phyloP scores from a whole-genome alignment of 2,113 vertebrate genomes.

The Tringa solitaria region DNA sequence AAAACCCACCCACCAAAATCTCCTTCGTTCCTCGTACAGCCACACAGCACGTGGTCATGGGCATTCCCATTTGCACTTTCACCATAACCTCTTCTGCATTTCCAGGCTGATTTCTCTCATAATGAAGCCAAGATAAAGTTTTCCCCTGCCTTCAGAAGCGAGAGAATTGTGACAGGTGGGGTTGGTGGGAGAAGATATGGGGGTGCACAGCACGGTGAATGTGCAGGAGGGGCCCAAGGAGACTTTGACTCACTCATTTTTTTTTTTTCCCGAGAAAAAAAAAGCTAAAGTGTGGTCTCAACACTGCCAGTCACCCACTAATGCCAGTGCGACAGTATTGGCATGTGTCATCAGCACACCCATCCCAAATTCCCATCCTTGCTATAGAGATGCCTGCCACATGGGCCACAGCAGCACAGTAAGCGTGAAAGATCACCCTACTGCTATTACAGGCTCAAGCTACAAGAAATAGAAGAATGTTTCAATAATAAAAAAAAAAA shows the following conservation, averaged over 20 bases:
- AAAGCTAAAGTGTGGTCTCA: background rate
- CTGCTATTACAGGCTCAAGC: background rate
- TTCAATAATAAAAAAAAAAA: background rate
- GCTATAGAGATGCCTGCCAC: background rate
- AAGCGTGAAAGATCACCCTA: background rate
- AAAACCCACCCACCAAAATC: background rate
- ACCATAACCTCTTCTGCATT: background rate
- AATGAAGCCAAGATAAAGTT: background rate
- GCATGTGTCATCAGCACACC: background rate
- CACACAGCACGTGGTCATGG: background rate
- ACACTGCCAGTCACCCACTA: background rate
- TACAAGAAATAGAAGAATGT: background rate
- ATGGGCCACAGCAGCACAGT: background rate
- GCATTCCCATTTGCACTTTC: background rate
- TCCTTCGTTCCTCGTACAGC: background rate
- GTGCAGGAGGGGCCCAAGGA: background rate
- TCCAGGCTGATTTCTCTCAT: background rate
- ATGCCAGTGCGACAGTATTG: background rate
- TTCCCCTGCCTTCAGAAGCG: background rate
- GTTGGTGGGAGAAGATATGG: accelerated
- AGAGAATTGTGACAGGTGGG: background rate
- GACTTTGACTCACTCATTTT: background rate
- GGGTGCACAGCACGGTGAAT: accelerated
- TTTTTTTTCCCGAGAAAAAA: background rate
- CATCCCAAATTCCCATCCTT: background rate